Evolutionary conservation across 1,140 invertebrate species (phyloP).

Genomic region (Aculops lycopersici): DNA sequence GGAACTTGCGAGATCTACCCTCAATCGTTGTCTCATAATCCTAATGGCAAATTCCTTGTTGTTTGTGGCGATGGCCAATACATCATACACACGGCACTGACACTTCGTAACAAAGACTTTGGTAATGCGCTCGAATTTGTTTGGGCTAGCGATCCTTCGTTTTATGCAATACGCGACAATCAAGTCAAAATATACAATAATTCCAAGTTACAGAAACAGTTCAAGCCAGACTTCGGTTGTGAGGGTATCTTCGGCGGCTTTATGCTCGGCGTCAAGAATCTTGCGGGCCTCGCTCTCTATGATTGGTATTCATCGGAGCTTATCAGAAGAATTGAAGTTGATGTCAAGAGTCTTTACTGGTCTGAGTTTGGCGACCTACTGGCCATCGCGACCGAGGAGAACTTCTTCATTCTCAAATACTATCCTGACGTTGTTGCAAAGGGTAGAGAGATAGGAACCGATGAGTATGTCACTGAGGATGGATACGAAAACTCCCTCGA

Average conservation of each 20-base stretch:
- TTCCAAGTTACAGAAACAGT: constrained; percentile 79
- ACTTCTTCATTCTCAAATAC: constrained; percentile 78
- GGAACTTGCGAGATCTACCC: constrained; percentile 98
- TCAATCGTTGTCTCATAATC: constrained; percentile 88
- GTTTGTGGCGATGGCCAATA: constrained; percentile 98
- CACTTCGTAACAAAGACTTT: constrained; percentile 86
- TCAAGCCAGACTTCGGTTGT: constrained; percentile 78
- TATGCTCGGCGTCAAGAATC: constrained; percentile 69
- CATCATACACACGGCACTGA: constrained; percentile 98
- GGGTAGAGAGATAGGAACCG: constrained; percentile 32
- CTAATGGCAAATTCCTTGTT: constrained; percentile 83
- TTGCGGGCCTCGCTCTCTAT: constrained; percentile 69
- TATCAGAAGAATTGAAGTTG: constrained; percentile 74
- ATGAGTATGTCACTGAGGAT: constrained; percentile 48
- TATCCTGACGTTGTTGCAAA: constrained; percentile 32
- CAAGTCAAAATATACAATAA: constrained; percentile 86
- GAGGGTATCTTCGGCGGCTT: constrained; percentile 84
- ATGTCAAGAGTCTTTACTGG: constrained; percentile 72
- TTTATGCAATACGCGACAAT: constrained; percentile 65
- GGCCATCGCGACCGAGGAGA: constrained; percentile 73
- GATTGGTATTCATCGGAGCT: constrained; percentile 84
- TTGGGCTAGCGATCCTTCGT: constrained; percentile 84
- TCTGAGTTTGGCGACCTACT: constrained; percentile 77
- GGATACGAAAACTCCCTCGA: constrained; percentile 89
- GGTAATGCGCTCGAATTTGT: constrained; percentile 94